phyloP scores from a whole-genome alignment of 2,888 invertebrate genomes.

The Lasioglossum pauxillum region DNA sequence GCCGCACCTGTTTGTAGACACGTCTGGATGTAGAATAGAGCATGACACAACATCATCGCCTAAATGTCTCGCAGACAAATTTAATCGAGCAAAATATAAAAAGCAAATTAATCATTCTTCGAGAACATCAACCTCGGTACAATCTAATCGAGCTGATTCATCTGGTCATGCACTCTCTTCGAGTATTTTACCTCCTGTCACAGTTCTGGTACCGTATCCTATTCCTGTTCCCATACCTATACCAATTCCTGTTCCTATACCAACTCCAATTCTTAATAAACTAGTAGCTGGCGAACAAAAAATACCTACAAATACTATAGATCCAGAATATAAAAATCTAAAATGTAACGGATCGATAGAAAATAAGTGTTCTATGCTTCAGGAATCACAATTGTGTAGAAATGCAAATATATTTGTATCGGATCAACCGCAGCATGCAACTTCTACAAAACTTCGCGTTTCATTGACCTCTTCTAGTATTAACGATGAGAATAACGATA shows the following conservation, averaged over 20 bases:
- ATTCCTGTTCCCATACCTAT: slow-evolving; percentile 52
- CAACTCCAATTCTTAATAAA: slow-evolving; percentile 31
- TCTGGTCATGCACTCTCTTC: slow-evolving; percentile 14
- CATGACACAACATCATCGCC: background rate
- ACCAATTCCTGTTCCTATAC: slow-evolving; percentile 49
- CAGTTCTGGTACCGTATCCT: slow-evolving; percentile 49
- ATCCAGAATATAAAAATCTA: slow-evolving; percentile 5
- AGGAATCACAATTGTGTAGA: slow-evolving; percentile 12
- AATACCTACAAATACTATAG: background rate
- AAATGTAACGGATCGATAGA: slow-evolving; percentile 1
- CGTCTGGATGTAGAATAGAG: background rate
- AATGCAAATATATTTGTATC: background rate
- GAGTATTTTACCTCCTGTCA: slow-evolving; percentile 32
- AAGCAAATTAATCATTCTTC: background rate
- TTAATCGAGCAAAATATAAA: background rate
- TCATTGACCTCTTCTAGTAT: background rate
- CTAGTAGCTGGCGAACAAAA: slow-evolving; percentile 18
- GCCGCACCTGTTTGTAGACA: slow-evolving; percentile 10
- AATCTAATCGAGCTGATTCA: slow-evolving; percentile 2
- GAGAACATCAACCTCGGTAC: background rate
- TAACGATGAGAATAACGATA: slow-evolving; percentile 5
- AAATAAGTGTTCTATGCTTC: background rate
- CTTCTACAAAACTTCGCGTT: slow-evolving; percentile 16
- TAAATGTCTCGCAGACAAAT: slow-evolving; percentile 18
- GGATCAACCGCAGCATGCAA: background rate